Conservation (phyloP, 1,140 invertebrate genomes). For the Doryteuthis pealeii region DNA sequence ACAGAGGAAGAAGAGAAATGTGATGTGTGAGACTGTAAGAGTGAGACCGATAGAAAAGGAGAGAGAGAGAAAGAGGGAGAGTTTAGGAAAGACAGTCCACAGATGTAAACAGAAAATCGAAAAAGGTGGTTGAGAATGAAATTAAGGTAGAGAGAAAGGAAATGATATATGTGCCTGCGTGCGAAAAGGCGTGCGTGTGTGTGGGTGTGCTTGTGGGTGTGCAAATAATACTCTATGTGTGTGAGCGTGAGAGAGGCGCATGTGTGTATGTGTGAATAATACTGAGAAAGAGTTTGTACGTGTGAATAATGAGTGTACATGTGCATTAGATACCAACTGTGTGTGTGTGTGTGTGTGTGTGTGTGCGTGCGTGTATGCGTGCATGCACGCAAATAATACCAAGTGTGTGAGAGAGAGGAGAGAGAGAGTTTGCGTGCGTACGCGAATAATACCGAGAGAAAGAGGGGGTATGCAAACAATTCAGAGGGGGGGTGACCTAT, state of each 20-base stretch:
- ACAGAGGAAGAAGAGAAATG: too few species aligned
- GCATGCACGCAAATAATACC: background rate
- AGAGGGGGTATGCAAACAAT: too few species aligned
- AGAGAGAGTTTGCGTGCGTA: too few species aligned
- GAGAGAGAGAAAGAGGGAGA: background rate
- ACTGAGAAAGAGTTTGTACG: background rate
- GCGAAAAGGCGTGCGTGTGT: background rate
- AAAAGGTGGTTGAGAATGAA: background rate
- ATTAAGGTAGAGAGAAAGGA: too few species aligned
- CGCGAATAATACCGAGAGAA: too few species aligned
- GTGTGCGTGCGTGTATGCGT: background rate
- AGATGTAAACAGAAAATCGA: background rate
- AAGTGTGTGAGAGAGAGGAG: too few species aligned
- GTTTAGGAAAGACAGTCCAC: background rate
- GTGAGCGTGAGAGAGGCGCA: too few species aligned
- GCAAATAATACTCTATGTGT: too few species aligned
- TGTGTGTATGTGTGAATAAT: background rate
- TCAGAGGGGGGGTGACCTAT: too few species aligned
- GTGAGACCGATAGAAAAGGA: too few species aligned
- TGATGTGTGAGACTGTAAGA: too few species aligned
- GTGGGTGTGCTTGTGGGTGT: background rate
- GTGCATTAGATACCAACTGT: background rate
- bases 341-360: background rate
- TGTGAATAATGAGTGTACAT: too few species aligned
- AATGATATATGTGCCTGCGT: background rate